Base-by-base conservation (phyloP, 2,888 invertebrate genomes). In the Lymantria monacha region DNA sequence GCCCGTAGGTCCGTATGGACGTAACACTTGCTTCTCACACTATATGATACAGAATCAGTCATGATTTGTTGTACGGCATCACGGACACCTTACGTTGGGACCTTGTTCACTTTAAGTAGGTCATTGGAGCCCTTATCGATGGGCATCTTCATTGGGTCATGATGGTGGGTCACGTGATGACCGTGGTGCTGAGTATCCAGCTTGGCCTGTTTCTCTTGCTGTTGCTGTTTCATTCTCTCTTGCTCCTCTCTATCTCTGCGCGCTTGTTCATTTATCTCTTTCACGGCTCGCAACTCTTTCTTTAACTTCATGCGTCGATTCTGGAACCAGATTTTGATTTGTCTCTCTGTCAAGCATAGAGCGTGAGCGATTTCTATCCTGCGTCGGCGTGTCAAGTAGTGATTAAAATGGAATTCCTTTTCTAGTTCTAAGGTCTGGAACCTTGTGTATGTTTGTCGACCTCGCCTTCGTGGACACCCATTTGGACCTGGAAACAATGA, bases 321-420 rank as follows among this genome's bases (percentile, higher is more conserved):
- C 88, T 98, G 98, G 92, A 98, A 97, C 97, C 97, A 97, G 85
- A 97, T 98, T 92, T 98, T 98, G 81, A 98, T 98, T 93, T 98
- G 98, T 76, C 98, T 93, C 91, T 98, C 98, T 71, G 98, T 98
- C 74, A 98, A 94, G 87, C 98, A 97, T 55, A 99, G 95, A 51
- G 97, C 97, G 88, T 98, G 98, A 43, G 98, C 98, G 72, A 98
- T 98, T 91, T 99, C 98, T 92, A 98, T 98, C 92, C 98, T 94
- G 87, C 98, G 95, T 84, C 98, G 94, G 82, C 99, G 94, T 73
- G 98, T 98, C 87, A 99, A 93, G 91, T 99, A 99, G 83, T 98
- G 98, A 92, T 98, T 99, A 93, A 98, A 98, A 84, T 98, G 97
- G 92, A 99, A 99, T 93, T 99, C 99, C 91, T 98, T 98, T 90